A percentile compares a stretch with the other conserved stretches of the same genome.
These are phyloP conservation scores for Psococerastis gibbosa DNA, from an alignment of 2,888 invertebrate species.

Conservation along the genomic window DNA sequence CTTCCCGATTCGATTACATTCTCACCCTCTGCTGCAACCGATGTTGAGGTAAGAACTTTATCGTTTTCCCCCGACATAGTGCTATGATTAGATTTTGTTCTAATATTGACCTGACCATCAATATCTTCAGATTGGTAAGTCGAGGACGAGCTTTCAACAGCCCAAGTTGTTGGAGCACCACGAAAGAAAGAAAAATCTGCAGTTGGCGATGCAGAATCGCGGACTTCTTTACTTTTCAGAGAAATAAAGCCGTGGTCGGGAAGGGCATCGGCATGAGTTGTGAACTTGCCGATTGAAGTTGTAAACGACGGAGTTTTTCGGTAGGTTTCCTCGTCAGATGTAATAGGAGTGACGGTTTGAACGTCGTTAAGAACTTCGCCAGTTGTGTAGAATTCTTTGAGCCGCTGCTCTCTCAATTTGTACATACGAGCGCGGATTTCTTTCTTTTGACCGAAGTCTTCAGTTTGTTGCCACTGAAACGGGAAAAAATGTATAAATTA, in stretches of 20 bases:
- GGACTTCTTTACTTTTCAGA: conserved; percentile 57
- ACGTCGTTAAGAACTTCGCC: conserved; percentile 25
- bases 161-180: not conserved
- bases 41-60: not conserved
- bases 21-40: not conserved
- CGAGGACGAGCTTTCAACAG: not conserved
- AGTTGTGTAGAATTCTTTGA: conserved; percentile 50
- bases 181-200: conserved; percentile 28
- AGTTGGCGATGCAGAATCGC: conserved; percentile 57
- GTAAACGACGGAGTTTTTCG: conserved; percentile 14
- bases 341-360: conserved; percentile 17
- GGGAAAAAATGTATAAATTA: too few species aligned
- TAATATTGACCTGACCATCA: not conserved
- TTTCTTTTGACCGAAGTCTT: conserved; percentile 69
- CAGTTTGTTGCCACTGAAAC: conserved; percentile 68
- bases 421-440: conserved; percentile 75
- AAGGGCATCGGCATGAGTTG: conserved; percentile 44
- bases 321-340: conserved; percentile 6
- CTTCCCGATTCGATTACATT: not conserved
- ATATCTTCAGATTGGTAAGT: not conserved
- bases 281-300: conserved; percentile 9
- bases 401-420: conserved; percentile 58
- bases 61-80: conserved; percentile 1
- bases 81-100: not conserved
- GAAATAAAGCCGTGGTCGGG: conserved; percentile 59